Evolutionary conservation across 2,113 vertebrate genomes (phyloP).

Genomic region (Carlito syrichta): DNA sequence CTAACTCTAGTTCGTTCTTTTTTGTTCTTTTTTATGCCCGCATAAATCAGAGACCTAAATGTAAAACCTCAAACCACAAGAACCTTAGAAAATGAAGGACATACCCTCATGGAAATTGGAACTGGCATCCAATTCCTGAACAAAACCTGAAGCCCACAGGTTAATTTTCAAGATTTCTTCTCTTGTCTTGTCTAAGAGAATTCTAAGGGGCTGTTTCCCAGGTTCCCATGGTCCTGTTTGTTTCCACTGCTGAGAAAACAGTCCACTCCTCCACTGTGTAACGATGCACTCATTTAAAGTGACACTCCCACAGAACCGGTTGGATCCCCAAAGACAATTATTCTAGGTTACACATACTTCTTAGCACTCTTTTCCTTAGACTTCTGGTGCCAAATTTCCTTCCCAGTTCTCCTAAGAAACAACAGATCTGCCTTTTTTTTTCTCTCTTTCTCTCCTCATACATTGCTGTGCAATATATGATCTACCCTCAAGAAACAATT

Average conservation of each 20-base stretch:
- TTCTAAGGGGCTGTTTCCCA: neutral
- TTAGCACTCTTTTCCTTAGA: neutral
- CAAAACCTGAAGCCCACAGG: too few species aligned
- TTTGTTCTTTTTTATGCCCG: too few species aligned
- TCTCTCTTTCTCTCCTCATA: neutral
- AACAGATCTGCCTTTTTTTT: neutral
- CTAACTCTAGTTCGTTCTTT: too few species aligned
- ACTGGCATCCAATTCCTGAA: too few species aligned
- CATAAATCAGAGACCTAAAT: too few species aligned
- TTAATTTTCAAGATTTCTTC: neutral
- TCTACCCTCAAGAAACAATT: neutral
- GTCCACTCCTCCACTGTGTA: rapidly evolving
- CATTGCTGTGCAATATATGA: neutral
- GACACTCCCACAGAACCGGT: too few species aligned
- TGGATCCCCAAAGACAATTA: neutral
- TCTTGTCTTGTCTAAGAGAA: neutral
- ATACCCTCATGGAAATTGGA: too few species aligned
- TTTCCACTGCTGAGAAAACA: neutral
- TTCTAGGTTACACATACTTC: too few species aligned
- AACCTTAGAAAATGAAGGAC: too few species aligned
- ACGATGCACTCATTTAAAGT: neutral
- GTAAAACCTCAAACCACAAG: too few species aligned
- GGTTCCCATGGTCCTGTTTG: neutral
- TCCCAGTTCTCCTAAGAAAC: neutral
- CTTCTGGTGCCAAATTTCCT: neutral